phyloP scores from a whole-genome alignment of 2,888 invertebrate species.

The Diachrysia chrysitis region DNA sequence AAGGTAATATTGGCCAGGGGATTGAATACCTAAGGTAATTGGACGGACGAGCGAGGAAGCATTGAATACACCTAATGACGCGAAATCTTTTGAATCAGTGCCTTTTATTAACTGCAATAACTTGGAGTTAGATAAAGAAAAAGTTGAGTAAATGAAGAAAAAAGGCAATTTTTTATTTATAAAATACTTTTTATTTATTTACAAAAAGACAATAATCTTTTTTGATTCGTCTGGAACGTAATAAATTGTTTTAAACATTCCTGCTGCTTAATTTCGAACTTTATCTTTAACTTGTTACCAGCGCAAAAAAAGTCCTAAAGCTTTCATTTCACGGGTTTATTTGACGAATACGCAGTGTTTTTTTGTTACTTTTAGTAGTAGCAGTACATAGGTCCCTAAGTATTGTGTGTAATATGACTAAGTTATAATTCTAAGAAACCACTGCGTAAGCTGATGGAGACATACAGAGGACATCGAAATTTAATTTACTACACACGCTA shows the following conservation, averaged over 20 bases:
- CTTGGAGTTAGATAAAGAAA: no score
- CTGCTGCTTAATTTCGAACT: no score
- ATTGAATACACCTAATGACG: neutral
- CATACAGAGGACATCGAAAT: neutral
- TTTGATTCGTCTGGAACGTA: neutral
- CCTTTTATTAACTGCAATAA: neutral
- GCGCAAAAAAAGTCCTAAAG: no score
- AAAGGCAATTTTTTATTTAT: no score
- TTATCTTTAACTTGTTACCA: no score
- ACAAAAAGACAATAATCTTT: neutral
- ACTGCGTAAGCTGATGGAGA: neutral
- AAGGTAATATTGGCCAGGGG: constrained; percentile 7
- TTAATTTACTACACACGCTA: neutral
- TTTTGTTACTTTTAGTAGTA: no score
- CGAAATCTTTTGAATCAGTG: neutral
- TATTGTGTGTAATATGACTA: no score
- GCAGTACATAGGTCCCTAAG: no score
- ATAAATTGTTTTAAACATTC: neutral
- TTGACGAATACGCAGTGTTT: no score
- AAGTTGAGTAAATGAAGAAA: neutral
- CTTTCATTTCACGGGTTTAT: no score
- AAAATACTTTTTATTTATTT: neutral
- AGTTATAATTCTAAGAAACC: no score
- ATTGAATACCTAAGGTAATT: neutral
- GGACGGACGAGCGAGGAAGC: neutral